Base-by-base conservation (phyloP, 2,113 vertebrate species). In the Cyanocitta stelleri region DNA sequence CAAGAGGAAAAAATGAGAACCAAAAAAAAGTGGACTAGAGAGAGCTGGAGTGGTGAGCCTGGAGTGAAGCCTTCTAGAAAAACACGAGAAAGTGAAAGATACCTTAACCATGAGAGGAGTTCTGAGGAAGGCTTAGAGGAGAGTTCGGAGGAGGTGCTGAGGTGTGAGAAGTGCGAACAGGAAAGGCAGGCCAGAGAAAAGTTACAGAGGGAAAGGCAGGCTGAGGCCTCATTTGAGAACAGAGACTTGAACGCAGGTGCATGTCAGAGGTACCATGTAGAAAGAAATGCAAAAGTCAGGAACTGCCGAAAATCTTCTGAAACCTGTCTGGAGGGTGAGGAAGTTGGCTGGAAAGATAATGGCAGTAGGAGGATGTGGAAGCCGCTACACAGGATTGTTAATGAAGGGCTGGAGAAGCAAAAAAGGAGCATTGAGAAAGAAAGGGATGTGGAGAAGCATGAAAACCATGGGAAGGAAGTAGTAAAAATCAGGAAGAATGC, bases 121-220 rank as follows among this genome's bases (percentile, higher is more conserved):
- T 55, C 66, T 48, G 94, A 95, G 35, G 80, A 97, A n/a, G 96
- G 97, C 55, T 63, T 96, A 9, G 97, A 97, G 48, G 96, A 95
- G 55, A 97, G 93, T 32, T 96, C 85, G 0, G 96, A 97, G 23
- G 96, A 96, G 32, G 68, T 96, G 11, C 26, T 96, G 87, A 93
- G 95, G 22, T 98, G 98, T 44, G 97, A 98, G 87, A 97, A 97
- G 52, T 98, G 97, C 8, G 96, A 96, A 77, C 81, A 90, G 13
- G 96, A 98, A 85, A 85, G 93, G 41, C 95, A 97, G 39, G 94
- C 92, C 21, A 97, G 94, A 16, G 94, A 97, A 39, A 96, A 92
- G 41, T 48, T 94, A 43, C 89, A 95, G 73, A 85, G 93, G 48
- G 98, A 98, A 61, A 93, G 89, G 74, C 82, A 48, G 20, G 71